These are phyloP conservation scores for Coryphaenoides rupestris DNA, from an alignment of 2,113 vertebrate genomes.

Conservation along the genomic window DNA sequence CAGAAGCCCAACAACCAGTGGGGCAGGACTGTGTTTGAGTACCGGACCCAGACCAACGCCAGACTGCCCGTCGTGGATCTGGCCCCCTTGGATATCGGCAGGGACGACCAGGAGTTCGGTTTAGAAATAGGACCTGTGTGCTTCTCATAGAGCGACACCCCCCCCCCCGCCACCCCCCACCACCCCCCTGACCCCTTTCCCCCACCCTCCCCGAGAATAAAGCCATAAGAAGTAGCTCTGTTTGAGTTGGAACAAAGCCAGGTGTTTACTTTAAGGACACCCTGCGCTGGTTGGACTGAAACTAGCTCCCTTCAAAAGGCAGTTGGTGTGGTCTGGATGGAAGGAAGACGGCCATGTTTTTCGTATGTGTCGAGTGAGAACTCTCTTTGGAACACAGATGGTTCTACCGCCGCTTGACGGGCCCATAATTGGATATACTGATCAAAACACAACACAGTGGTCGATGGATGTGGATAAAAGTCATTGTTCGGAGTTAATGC, in stretches of 20 bases:
- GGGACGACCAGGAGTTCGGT: slow-evolving; percentile 89
- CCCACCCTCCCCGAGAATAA: no score
- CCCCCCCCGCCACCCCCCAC: neutral
- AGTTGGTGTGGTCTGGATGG: no score
- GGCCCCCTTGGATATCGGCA: slow-evolving; percentile 88
- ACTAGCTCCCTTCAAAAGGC: neutral
- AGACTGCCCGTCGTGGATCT: slow-evolving; percentile 90
- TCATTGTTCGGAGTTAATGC: no score
- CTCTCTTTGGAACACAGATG: no score
- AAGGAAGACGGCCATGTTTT: no score
- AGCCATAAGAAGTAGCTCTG: slow-evolving; percentile 9
- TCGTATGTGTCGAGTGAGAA: no score
- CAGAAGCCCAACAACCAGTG: slow-evolving; percentile 79
- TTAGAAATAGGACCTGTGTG: slow-evolving; percentile 92
- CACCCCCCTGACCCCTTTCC: no score
- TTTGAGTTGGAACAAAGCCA: slow-evolving; percentile 18
- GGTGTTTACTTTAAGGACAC: slow-evolving; percentile 9
- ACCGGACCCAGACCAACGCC: slow-evolving; percentile 86
- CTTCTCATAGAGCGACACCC: slow-evolving; percentile 79
- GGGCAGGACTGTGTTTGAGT: slow-evolving; percentile 88
- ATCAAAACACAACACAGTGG: no score
- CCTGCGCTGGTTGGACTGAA: slow-evolving; percentile 16
- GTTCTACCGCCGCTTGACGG: no score
- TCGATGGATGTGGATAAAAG: no score
- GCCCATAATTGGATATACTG: no score